Conservation (phyloP, 1,140 invertebrate species). For the Latrodectus geometricus region DNA sequence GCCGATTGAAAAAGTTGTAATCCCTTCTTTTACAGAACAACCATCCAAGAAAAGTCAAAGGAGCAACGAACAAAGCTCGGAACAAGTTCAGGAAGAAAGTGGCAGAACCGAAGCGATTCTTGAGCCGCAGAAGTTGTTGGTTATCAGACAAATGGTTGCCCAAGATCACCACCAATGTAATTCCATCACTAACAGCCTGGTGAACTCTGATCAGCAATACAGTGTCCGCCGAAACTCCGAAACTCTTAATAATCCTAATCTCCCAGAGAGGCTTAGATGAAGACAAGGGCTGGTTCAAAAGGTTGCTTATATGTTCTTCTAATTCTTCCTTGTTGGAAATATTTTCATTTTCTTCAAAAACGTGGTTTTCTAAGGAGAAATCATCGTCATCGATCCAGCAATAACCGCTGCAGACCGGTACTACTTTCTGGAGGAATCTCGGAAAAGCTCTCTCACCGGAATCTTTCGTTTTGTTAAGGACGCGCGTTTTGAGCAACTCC, state of each 20-base stretch:
- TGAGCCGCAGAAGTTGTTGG: slow-evolving; percentile 61
- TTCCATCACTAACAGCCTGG: slow-evolving; percentile 74
- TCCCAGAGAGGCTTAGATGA: slow-evolving; percentile 73
- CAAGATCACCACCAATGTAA: slow-evolving; percentile 72
- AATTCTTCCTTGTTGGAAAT: slow-evolving; percentile 68
- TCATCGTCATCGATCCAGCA: slow-evolving; percentile 72
- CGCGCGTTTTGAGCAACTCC: slow-evolving; percentile 70
- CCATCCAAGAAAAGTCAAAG: slow-evolving; percentile 72
- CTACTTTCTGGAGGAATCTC: slow-evolving; percentile 70
- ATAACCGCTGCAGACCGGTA: slow-evolving; percentile 69
- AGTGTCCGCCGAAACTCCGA: slow-evolving; percentile 70
- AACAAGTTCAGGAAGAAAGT: slow-evolving; percentile 70
- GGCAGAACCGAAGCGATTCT: slow-evolving; percentile 70
- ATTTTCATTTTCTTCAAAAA: slow-evolving; percentile 69
- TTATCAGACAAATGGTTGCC: slow-evolving; percentile 72
- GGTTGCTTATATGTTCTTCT: slow-evolving; percentile 69
- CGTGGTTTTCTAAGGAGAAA: slow-evolving; percentile 73
- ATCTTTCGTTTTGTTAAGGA: slow-evolving; percentile 70
- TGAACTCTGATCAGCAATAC: slow-evolving; percentile 73
- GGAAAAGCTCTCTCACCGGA: slow-evolving; percentile 70
- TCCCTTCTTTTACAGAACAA: slow-evolving; percentile 67
- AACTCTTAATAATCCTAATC: slow-evolving; percentile 70
- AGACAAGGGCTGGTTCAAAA: slow-evolving; percentile 70
- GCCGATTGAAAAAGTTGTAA: slow-evolving; percentile 66
- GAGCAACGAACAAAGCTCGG: slow-evolving; percentile 72